A percentile compares a stretch with the other conserved stretches of the same genome.
phyloP scores from a whole-genome alignment of 2,888 invertebrate species.

The Morpho helenor region DNA sequence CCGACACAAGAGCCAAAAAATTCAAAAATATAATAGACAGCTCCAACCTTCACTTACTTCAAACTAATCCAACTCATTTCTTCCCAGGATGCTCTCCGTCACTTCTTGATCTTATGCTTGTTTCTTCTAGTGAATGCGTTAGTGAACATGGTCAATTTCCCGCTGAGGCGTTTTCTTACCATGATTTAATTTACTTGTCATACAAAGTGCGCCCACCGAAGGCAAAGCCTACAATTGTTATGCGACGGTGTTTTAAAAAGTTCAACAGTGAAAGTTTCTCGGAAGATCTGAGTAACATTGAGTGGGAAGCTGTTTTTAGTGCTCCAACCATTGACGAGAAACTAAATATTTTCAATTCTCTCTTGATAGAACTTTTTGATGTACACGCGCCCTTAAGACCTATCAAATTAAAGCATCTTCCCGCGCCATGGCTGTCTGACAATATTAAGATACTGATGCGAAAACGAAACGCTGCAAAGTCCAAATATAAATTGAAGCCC shows the following conservation, averaged over 20 bases:
- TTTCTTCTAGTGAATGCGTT: conserved; percentile 3
- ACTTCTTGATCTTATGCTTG: conserved; percentile 2
- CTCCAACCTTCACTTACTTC: background rate
- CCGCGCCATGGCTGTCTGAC: conserved; percentile 4
- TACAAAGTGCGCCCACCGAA: conserved; percentile 1
- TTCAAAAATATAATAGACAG: background rate
- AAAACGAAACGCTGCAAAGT: conserved; percentile 4
- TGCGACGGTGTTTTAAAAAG: background rate
- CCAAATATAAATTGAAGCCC: conserved; percentile 2
- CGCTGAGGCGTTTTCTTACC: conserved; percentile 6
- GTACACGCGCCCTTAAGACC: conserved; percentile 6
- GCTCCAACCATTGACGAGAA: background rate
- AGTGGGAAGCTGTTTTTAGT: background rate
- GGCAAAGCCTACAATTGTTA: no score
- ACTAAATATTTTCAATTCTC: conserved; percentile 1
- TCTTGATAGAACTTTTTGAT: conserved; percentile 5
- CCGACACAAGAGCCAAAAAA: background rate
- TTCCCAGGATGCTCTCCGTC: conserved; percentile 7
- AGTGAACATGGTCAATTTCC: background rate
- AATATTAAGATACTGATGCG: conserved; percentile 5
- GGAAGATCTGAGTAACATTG: background rate
- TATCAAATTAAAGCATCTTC: conserved; percentile 2
- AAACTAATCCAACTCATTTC: conserved; percentile 1
- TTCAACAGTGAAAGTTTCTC: background rate
- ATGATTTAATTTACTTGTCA: conserved; percentile 6